Base-by-base conservation (phyloP, 2,888 invertebrate genomes). In the Drosophila gaucha region DNA sequence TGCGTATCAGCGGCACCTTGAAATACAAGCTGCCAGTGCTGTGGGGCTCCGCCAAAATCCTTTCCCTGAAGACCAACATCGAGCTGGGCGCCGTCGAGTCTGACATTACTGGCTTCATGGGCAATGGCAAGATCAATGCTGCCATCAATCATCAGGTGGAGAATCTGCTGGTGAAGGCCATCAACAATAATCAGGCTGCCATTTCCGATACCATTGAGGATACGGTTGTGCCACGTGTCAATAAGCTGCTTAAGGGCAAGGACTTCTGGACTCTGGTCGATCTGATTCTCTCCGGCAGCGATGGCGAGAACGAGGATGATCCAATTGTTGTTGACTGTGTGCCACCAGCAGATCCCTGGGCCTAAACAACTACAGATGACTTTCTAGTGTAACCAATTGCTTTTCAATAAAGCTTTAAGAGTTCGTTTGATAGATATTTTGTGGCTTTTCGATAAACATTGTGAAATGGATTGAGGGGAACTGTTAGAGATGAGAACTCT, bases 31-130 rank as follows among this genome's bases (percentile, higher is more conserved):
- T 90, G 24, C 90, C 90, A 3, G 8, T 91, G 6, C 52, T 91
- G 43, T 89, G 85, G 80, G 91, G 90, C n/a, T 90, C 90, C 3
- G 79, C 86, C 2, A 90, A 89, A 62, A 88, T 91, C 43, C 74
- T 63, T 22, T 89, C 90, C 0, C 56, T 90, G 57, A 78, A 87
- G 51, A 85, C 89, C 6, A 79, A 58, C 44, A 57, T 90, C 14
- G 55, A 74, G 0, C 16, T 91, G 71, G 90, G 68, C 6, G 67
- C 74, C n/a, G 85, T 82, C 10, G 52, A 66, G 3, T 90, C 90
- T 0, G 76, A 90, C 12, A 88, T 90, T 12, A 74, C 36, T 10
- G 91, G 90, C 30, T 67, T 90, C 24, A 68, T 86, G 66, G 90
- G 89, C 39, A 72, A 84, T 26, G 78, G 85, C 44, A 65, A 74